These are phyloP conservation scores for Antigone vipio DNA, from an alignment of 2,113 vertebrate species.

Conservation along the genomic window DNA sequence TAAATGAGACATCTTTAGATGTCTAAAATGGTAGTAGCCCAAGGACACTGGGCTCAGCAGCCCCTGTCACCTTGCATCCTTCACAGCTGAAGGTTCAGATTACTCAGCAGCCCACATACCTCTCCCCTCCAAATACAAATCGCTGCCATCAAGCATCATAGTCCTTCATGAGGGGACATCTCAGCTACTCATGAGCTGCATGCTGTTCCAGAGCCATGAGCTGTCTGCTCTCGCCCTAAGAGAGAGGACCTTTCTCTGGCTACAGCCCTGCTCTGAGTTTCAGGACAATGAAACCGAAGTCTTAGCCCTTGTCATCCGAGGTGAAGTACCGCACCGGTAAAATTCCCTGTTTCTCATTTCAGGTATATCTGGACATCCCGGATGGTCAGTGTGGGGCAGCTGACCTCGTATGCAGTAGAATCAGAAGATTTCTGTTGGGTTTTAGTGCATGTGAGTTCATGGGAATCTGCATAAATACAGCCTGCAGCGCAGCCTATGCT, in stretches of 20 bases:
- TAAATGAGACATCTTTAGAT: neutral
- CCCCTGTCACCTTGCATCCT: neutral
- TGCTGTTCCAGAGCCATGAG: neutral
- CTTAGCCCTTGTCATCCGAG: neutral
- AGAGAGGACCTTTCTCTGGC: neutral
- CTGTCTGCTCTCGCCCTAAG: neutral
- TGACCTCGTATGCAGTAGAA: neutral
- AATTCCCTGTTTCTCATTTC: neutral
- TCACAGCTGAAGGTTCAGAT: neutral
- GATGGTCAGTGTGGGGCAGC: neutral
- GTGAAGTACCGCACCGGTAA: neutral
- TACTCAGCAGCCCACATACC: neutral
- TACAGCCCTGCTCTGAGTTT: neutral
- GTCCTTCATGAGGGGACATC: neutral
- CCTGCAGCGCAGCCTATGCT: neutral
- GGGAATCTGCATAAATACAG: neutral
- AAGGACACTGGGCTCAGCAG: neutral
- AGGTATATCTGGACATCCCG: neutral
- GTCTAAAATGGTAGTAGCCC: neutral
- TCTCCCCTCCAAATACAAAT: neutral
- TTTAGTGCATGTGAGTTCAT: neutral
- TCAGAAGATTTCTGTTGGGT: neutral
- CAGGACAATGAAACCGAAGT: neutral
- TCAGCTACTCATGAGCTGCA: neutral
- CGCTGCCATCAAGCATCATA: neutral